phyloP scores from a whole-genome alignment of 2,888 invertebrate species.

The Cryptocheilus praepositus region DNA sequence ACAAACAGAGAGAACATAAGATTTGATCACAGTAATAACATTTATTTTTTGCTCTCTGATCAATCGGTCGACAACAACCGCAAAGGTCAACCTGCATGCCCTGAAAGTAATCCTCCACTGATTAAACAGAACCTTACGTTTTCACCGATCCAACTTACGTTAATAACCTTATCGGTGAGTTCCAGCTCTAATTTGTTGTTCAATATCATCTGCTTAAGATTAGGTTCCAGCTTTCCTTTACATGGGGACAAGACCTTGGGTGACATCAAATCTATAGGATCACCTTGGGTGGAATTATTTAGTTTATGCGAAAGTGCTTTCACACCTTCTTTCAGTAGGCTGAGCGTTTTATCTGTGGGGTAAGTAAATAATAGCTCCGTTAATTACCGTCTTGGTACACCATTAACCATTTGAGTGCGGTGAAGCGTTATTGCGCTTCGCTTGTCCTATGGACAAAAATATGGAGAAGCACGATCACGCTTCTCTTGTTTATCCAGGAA shows the following conservation, averaged over 20 bases:
- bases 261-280: conserved; percentile 25
- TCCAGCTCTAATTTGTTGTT: conserved; percentile 56
- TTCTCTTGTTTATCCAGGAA: too few species aligned
- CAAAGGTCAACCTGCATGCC: conserved; percentile 49
- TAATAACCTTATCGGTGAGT: conserved; percentile 44
- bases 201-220: conserved; percentile 61
- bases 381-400: neutral
- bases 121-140: conserved; percentile 8
- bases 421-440: too few species aligned
- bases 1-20: conserved; percentile 57
- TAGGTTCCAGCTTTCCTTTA: conserved; percentile 30
- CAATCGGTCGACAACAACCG: conserved; percentile 51
- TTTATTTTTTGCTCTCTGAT: conserved; percentile 42
- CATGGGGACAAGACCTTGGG: conserved; percentile 7
- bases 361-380: neutral
- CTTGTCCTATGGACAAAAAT: too few species aligned
- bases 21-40: conserved; percentile 64
- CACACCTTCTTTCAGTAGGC: conserved; percentile 58
- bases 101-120: conserved; percentile 29
- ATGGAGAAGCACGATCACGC: too few species aligned
- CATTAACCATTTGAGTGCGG: too few species aligned
- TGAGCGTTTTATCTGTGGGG: conserved; percentile 58
- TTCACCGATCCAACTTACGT: conserved; percentile 37
- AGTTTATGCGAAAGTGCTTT: conserved; percentile 48
- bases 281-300: conserved; percentile 34